phyloP scores from a whole-genome alignment of 2,888 invertebrate genomes.

The Aspidapion aeneum region DNA sequence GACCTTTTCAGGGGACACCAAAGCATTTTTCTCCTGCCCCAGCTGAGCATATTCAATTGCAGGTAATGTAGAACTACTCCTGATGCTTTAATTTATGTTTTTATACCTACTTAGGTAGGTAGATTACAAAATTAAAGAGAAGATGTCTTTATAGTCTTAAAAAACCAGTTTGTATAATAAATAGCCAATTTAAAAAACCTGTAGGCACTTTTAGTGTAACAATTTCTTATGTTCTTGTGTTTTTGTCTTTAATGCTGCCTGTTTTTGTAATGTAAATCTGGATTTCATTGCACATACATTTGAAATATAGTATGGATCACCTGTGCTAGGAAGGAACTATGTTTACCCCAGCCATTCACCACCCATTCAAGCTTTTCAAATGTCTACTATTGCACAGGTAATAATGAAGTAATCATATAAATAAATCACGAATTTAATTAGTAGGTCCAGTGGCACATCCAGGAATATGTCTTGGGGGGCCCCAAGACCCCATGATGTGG shows the following conservation, averaged over 20 bases:
- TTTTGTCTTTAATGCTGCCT: slow-evolving; percentile 1
- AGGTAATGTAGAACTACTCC: too few species aligned
- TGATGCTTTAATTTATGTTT: slow-evolving; percentile 26
- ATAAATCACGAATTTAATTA: too few species aligned
- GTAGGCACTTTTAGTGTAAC: too few species aligned
- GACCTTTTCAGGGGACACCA: slow-evolving; percentile 49
- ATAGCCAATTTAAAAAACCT: too few species aligned
- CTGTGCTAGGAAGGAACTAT: slow-evolving; percentile 57
- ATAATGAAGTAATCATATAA: too few species aligned
- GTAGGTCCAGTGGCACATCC: too few species aligned
- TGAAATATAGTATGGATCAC: slow-evolving; percentile 58
- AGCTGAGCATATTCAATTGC: slow-evolving; percentile 59
- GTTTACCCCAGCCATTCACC: slow-evolving; percentile 68
- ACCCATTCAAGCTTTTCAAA: slow-evolving; percentile 63
- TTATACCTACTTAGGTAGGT: slow-evolving; percentile 24
- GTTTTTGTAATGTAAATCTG: background rate
- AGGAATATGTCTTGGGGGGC: too few species aligned
- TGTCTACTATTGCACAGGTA: slow-evolving; percentile 21
- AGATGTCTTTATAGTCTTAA: too few species aligned
- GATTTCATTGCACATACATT: slow-evolving; percentile 17
- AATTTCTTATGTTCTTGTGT: background rate
- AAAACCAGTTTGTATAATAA: too few species aligned
- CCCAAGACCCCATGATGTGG: too few species aligned
- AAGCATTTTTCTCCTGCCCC: slow-evolving; percentile 46
- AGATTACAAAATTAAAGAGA: too few species aligned